These are phyloP conservation scores for Pissodes strobi DNA, from an alignment of 1,140 invertebrate species.

Conservation along the genomic window DNA sequence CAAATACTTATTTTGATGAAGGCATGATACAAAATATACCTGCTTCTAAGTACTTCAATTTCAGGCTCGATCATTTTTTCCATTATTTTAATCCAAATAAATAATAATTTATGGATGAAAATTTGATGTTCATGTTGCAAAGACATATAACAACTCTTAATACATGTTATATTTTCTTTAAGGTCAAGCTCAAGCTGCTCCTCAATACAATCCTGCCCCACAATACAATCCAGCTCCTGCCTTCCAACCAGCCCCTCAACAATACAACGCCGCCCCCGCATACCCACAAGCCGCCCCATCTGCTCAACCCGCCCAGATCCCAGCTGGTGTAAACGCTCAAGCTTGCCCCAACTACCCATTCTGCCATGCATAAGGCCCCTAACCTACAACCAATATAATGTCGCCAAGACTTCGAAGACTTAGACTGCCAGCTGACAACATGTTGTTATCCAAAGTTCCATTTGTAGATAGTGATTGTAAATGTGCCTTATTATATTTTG, in stretches of 20 bases:
- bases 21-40: too few species aligned
- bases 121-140: too few species aligned
- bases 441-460: constrained; percentile 40
- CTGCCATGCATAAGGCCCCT: constrained; percentile 51
- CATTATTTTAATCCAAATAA: too few species aligned
- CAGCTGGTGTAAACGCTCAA: constrained; percentile 60
- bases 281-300: constrained; percentile 19
- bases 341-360: constrained; percentile 65
- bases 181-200: constrained; percentile 27
- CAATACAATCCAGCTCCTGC: constrained; percentile 30
- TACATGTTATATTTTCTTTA: background rate
- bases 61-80: too few species aligned
- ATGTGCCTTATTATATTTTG: constrained; percentile 3
- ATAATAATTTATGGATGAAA: too few species aligned
- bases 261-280: constrained; percentile 30
- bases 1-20: too few species aligned
- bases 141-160: too few species aligned
- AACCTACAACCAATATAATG: constrained; percentile 10
- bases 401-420: constrained; percentile 23
- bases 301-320: constrained; percentile 55
- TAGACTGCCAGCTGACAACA: constrained; percentile 50
- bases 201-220: background rate
- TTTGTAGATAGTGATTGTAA: constrained; percentile 19
- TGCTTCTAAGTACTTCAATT: too few species aligned
- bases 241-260: constrained; percentile 11